Evolutionary conservation across 2,113 vertebrate species (phyloP).

Genomic region (Sapayoa aenigma): DNA sequence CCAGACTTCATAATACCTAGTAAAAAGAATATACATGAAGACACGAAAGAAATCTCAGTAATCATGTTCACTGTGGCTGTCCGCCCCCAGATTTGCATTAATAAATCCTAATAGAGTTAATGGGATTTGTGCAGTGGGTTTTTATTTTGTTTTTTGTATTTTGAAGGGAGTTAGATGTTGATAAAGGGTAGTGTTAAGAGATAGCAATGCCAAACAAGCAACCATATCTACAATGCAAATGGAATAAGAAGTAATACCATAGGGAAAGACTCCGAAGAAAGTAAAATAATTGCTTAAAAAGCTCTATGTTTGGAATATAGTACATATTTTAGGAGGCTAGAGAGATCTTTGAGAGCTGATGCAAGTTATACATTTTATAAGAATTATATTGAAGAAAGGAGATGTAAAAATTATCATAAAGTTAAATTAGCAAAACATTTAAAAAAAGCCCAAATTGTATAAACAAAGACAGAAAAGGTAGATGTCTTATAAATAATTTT

Average conservation of each 20-base stretch:
- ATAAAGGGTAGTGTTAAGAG: background rate
- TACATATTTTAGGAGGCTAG: conserved; percentile 2
- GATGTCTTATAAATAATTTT: background rate
- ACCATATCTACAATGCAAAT: background rate
- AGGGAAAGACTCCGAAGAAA: background rate
- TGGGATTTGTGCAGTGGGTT: background rate
- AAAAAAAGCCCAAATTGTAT: background rate
- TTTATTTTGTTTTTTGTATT: background rate
- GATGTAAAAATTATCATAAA: background rate
- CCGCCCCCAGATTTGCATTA: background rate
- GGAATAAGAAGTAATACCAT: background rate
- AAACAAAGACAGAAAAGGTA: background rate
- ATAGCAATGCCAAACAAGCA: background rate
- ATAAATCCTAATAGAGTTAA: conserved; percentile 14
- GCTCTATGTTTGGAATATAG: background rate
- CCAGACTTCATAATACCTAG: background rate
- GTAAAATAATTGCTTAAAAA: background rate
- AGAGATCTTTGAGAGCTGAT: background rate
- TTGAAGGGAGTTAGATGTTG: background rate
- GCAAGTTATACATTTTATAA: background rate
- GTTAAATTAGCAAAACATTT: background rate
- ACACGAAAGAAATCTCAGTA: background rate
- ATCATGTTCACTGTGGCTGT: background rate
- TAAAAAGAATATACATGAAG: background rate
- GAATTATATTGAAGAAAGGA: background rate